Percentiles rank a stretch among this genome's conserved stretches.
Evolutionary conservation across 2,113 vertebrate species (phyloP).

Genomic region (Xenopus laevis): DNA sequence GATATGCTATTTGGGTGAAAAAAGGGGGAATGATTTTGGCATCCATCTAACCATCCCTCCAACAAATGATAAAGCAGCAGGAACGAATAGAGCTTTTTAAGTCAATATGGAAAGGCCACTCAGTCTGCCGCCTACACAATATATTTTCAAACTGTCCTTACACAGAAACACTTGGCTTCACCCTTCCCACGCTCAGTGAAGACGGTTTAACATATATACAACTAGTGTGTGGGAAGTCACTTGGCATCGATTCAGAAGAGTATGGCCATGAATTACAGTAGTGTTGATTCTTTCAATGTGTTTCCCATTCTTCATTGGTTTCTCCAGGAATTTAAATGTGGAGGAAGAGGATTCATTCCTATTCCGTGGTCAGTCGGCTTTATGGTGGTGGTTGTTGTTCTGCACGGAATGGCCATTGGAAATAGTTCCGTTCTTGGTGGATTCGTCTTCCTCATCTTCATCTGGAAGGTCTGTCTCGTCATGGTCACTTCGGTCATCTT

Average conservation of each 20-base stretch:
- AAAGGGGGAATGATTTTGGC: too few species aligned
- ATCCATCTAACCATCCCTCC: too few species aligned
- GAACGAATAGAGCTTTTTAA: too few species aligned
- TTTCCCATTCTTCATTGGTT: not conserved
- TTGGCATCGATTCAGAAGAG: not conserved
- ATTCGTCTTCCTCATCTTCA: constrained; percentile 60
- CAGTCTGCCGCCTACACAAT: too few species aligned
- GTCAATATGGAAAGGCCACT: too few species aligned
- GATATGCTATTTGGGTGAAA: too few species aligned
- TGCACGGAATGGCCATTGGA: constrained; percentile 76
- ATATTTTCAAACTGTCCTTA: too few species aligned
- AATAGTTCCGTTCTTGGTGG: constrained; percentile 70
- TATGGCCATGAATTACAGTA: constrained; percentile 9
- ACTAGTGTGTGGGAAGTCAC: not conserved
- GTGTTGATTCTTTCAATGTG: not conserved
- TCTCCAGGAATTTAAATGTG: constrained; percentile 21
- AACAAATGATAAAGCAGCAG: too few species aligned
- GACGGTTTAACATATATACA: not conserved
- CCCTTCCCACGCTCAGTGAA: not conserved
- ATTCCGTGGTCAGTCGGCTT: constrained; percentile 63
- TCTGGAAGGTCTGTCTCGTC: constrained; percentile 88
- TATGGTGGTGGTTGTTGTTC: constrained; percentile 81
- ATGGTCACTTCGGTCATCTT: constrained; percentile 87
- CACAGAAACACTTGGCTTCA: not conserved
- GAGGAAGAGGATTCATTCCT: constrained; percentile 5